Evolutionary conservation across 1,140 invertebrate genomes (phyloP), one percentile per base, ranked within the genome.

Genomic region (Scaptomyza graminum): DNA sequence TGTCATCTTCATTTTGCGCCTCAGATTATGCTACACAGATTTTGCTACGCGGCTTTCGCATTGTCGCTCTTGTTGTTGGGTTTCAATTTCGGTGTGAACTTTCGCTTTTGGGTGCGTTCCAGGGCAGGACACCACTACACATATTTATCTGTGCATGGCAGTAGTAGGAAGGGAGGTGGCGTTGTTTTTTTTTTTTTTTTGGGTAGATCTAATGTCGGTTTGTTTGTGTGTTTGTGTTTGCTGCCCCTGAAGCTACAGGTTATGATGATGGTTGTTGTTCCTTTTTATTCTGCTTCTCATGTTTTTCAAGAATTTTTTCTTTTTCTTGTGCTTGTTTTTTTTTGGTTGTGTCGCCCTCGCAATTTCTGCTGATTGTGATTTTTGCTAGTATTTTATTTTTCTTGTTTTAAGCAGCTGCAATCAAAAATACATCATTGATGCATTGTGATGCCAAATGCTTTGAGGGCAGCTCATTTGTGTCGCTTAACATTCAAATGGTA

Each of bases 51-150:
- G 9, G 39, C 25, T 15, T 15, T 15, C 6, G 13, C 28, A 31
- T 28, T 28, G 37, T 22, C 18, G 18, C 18, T 22, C 18, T 41
- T 57, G 55, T 76, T 75, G 46, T 78, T 62, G 63, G 79, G 84
- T 88, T 89, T 88, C 84, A 88, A 88, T 88, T 88, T 89, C 84
- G 66, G 83, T 83, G 83, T 76, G 83, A 87, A 87, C 83, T 87
- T 79, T 83, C 67, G 75, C 76, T 83, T 82, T 74, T 44, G 43
- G 62, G 44, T 59, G 67, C 67, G 66, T 64, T 70, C 13, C 52
- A 12, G 54, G 52, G 63, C 63, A 55, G 50, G 28, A 51, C 49
- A 47, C 56, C 34, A 22, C 18, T 22, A 22, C 18, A 22, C 18
- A 22, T 22, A 22, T 22, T 22, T 22, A 22, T 22, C 18, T 22